A percentile compares a stretch with the other conserved stretches of the same genome.
These are phyloP conservation scores for Dysdera silvatica DNA, from an alignment of 1,140 invertebrate genomes.

Conservation along the genomic window DNA sequence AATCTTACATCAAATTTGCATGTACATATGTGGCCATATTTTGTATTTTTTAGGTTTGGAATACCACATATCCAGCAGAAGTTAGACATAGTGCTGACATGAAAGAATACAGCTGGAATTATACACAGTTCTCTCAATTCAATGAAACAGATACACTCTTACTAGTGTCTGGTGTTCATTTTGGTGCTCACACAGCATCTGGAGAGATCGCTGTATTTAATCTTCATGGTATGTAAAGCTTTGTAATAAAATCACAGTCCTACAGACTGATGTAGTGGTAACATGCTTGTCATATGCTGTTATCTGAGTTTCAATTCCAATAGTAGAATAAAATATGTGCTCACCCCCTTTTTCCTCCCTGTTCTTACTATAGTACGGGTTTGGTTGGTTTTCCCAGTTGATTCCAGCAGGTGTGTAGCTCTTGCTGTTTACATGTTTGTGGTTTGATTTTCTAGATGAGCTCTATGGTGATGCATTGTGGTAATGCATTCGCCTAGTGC, in stretches of 20 bases:
- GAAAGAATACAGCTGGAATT: conserved; percentile 78
- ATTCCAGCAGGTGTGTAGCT: no score
- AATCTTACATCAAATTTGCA: not conserved
- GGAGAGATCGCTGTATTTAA: conserved; percentile 83
- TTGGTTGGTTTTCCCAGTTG: no score
- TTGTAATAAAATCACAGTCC: not conserved
- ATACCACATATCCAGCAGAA: conserved; percentile 59
- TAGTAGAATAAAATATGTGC: no score
- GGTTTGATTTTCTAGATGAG: no score
- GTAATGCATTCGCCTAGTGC: no score
- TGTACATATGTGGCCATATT: not conserved
- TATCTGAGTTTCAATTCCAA: no score
- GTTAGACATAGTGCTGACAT: conserved; percentile 69
- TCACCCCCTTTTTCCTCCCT: no score
- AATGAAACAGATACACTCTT: conserved; percentile 73
- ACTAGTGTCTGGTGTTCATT: conserved; percentile 77
- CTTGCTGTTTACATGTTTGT: no score
- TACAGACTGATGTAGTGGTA: not conserved
- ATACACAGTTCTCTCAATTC: conserved; percentile 81
- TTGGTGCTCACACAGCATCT: conserved; percentile 65
- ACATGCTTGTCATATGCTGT: no score
- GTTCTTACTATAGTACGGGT: no score
- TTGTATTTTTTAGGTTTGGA: conserved; percentile 59
- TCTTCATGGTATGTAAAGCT: conserved; percentile 42
- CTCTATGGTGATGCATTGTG: no score